These are phyloP conservation scores for Morone chrysops DNA, from an alignment of 2,113 vertebrate genomes.

Conservation along the genomic window DNA sequence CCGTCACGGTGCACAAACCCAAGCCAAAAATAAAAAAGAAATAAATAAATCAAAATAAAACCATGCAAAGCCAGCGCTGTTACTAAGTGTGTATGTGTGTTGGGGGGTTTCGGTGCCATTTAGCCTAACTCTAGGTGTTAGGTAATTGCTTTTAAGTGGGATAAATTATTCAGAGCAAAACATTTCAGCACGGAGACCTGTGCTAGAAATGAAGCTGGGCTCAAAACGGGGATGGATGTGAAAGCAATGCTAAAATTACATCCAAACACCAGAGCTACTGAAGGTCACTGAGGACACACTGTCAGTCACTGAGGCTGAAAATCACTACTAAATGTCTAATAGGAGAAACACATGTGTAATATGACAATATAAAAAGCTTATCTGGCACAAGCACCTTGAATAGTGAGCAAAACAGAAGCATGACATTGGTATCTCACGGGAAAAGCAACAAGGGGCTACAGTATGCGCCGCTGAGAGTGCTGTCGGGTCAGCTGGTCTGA, in stretches of 20 bases:
- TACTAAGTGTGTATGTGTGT: background rate
- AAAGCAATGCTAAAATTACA: constrained; percentile 53
- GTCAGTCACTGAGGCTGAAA: constrained; percentile 12
- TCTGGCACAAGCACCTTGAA: constrained; percentile 3
- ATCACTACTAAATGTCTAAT: constrained; percentile 11
- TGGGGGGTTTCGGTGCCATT: background rate
- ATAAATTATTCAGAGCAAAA: constrained; percentile 61
- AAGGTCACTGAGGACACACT: constrained; percentile 27
- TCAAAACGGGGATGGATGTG: constrained; percentile 18
- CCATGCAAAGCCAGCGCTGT: background rate
- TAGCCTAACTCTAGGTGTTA: constrained; percentile 29
- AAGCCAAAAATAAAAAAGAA: background rate
- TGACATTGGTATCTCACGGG: background rate
- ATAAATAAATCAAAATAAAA: background rate
- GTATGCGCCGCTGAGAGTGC: background rate
- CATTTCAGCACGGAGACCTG: constrained; percentile 30
- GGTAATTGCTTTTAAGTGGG: constrained; percentile 48
- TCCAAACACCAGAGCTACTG: constrained; percentile 31
- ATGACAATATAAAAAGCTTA: constrained; percentile 25
- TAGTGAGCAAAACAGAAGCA: background rate
- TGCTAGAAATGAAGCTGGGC: constrained; percentile 32
- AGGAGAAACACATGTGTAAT: background rate
- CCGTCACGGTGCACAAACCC: background rate
- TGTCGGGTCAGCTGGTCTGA: background rate
- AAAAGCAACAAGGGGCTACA: background rate